Base-by-base conservation (phyloP, 2,113 vertebrate species). In the Reinhardtius hippoglossoides region DNA sequence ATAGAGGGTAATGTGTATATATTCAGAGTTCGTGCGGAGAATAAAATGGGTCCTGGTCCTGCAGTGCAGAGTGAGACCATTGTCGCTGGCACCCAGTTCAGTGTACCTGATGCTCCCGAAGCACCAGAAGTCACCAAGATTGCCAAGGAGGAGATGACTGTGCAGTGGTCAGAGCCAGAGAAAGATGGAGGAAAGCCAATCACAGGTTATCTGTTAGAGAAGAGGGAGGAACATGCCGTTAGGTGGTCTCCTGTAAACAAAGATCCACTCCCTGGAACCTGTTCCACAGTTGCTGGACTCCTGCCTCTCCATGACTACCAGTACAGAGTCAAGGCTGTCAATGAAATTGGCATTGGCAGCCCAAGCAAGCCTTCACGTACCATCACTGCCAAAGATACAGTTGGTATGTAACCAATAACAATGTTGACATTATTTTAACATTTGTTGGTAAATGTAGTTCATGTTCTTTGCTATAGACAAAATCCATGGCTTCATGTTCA, bases 41-140 rank as follows among this genome's bases (percentile, higher is more conserved):
- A 99, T 82, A 99, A 99, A 88, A 99, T 99, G 96, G 98, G 98
- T 40, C 96, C 97, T 71, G 98, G 98, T 23, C 97, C 97, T 84
- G 97, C 97, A 55, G 96, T 96, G 75, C 94, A 98, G 93, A 99
- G 95, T 63, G 96, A 96, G 42, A 91, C 97, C 72, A 94, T 99
- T 84, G 89, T 97, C 77, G 97, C 97, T 14, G 97, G 97, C 87
- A 99, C 98, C 0, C 96, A 97, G 78, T 99, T 96, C 72, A 95
- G 91, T 61, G 96, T 94, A 80, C 98, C 98, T 62, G 96, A 94
- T 26, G 93, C 95, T 46, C 97, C 98, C 0, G 97, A 99, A 72
- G 91, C 96, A 69, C 98, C 98, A 76, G 98, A 99, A 44, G 92
- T 99, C 73, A 96, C 94, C 67, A 98, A 95, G 94, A 95, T 98